Percentiles rank a stretch among this genome's conserved stretches.
Conservation (phyloP, 64 coral and sea anemone species). For the Dendronephthya gigantea region DNA sequence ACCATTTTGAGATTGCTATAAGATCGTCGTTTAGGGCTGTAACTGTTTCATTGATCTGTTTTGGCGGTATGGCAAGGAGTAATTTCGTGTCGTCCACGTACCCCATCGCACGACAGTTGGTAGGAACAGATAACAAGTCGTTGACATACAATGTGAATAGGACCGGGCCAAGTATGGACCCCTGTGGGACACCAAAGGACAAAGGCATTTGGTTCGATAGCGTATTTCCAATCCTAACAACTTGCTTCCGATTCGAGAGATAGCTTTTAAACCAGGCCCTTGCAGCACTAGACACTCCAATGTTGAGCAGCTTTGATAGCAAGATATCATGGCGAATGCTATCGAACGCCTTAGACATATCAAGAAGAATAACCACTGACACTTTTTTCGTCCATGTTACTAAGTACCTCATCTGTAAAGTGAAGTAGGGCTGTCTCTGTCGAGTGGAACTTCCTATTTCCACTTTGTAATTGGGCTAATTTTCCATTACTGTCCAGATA, state of each 20-base stretch:
- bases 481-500: neutral
- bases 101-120: neutral
- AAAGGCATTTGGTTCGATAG: neutral
- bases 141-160: neutral
- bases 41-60: neutral
- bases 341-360: no score
- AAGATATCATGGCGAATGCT: no score
- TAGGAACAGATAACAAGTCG: neutral
- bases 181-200: neutral
- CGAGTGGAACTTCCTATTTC: no score
- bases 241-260: neutral
- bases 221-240: neutral
- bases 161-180: neutral
- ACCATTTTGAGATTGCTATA: no score
- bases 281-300: no score
- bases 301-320: no score
- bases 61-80: neutral
- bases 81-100: neutral
- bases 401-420: neutral
- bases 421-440: neutral
- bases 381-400: neutral
- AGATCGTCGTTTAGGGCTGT: no score
- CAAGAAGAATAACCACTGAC: neutral
- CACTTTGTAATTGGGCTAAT: slow-evolving; percentile 19
- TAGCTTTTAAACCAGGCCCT: no score